A percentile compares a stretch with the other conserved stretches of the same genome.
phyloP scores from a whole-genome alignment of 2,113 vertebrate species.

The Spilogale gracilis region DNA sequence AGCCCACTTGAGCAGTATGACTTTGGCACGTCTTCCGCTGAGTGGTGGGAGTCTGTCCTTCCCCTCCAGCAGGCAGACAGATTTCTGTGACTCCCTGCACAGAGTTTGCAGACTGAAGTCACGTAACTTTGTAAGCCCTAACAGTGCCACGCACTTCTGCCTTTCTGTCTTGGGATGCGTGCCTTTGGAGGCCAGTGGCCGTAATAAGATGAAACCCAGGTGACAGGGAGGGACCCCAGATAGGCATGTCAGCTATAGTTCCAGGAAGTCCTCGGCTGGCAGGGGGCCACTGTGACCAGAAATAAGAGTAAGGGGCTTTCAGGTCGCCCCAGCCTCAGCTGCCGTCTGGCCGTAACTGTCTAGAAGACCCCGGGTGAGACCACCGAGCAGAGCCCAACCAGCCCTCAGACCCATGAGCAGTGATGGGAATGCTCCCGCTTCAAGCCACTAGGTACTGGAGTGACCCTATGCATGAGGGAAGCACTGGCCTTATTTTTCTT shows the following conservation, averaged over 20 bases:
- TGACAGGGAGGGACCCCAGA: not conserved
- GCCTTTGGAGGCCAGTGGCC: not conserved
- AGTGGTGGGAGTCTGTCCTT: not conserved
- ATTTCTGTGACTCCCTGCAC: not conserved
- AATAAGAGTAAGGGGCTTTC: not conserved
- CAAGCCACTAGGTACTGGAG: not conserved
- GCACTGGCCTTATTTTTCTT: too few species aligned
- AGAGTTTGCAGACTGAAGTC: not conserved
- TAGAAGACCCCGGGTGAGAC: accelerated
- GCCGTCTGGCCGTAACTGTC: too few species aligned
- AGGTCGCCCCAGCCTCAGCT: too few species aligned
- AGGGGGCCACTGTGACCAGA: not conserved
- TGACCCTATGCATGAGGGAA: accelerated
- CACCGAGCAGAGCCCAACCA: accelerated
- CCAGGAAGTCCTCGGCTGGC: not conserved
- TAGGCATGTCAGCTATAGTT: not conserved
- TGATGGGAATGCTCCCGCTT: accelerated
- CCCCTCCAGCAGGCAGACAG: not conserved
- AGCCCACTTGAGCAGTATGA: not conserved
- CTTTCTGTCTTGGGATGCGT: not conserved
- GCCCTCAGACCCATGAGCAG: accelerated
- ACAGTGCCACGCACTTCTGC: accelerated
- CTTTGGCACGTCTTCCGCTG: not conserved
- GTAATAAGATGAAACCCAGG: not conserved
- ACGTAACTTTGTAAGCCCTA: accelerated